Base-by-base conservation (phyloP, 2,113 vertebrate species). In the Vireo altiloquus region DNA sequence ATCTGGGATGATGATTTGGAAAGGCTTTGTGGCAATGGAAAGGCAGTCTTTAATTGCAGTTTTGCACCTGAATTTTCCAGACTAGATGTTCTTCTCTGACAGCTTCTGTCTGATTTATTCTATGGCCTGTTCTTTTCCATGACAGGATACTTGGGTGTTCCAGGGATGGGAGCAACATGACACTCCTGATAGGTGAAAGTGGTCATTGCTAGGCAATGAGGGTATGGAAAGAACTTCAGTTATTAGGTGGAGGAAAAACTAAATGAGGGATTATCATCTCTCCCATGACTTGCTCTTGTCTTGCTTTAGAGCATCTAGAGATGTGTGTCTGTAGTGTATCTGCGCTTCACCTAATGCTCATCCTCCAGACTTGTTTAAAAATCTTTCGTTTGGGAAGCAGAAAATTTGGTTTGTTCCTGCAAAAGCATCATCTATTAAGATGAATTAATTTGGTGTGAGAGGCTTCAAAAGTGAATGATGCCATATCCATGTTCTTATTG, bases 111-210 rank as follows among this genome's bases (percentile, higher is more conserved):
- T 54, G 33, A 39, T 68, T 50, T 61, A 54, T 59, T 69, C 20
- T 37, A 20, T 0, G 1, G 33, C 20, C 19, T 18, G 9, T 3
- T 56, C 23, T 54, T 69, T 75, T 53, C 22, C 17, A 1, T 59
- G 57, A 27, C 20, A 2, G 40, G 46, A 9, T 16, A 7, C 39
- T 50, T 1, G 22, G 10, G 31, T 35, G 44, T 37, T 61, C 24
- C 21, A 6, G 61, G 12, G 28, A 11, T 3, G 7, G 39, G 17
- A 46, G 19, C 50, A 27, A 2, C 0, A 0, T 1, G 7, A 6
- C 11, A 16, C 28, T 50, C 39, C 59, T 9, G 28, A 13, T 11
- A 7, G 28, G 27, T 15, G 76, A 18, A 49, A 71, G 10, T 0
- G 1, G 47, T 53, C 37, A 10, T 23, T 72, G 20, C 56, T 25